phyloP scores from a whole-genome alignment of 1,140 invertebrate species.

The Drosophila rufa region DNA sequence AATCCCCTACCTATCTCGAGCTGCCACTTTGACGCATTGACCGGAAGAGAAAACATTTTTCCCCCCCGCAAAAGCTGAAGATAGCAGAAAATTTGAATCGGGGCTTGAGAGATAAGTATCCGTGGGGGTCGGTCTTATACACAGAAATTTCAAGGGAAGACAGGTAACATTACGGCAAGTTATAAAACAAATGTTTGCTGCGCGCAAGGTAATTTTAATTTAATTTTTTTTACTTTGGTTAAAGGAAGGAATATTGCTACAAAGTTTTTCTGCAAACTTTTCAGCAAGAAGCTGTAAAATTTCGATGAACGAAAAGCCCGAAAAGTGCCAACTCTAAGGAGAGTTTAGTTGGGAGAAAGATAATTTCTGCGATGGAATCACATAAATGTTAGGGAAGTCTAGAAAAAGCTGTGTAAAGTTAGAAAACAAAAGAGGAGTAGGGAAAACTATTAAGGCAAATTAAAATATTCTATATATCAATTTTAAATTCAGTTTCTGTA shows the following conservation, averaged over 20 bases:
- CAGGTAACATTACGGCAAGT: slow-evolving; percentile 11
- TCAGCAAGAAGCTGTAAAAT: not conserved
- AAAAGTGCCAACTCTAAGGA: not conserved
- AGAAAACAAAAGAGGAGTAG: too few species aligned
- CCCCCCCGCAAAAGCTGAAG: slow-evolving; percentile 5
- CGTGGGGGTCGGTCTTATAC: not conserved
- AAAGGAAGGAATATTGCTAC: slow-evolving; percentile 5
- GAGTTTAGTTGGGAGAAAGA: not conserved
- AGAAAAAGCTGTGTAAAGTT: not conserved
- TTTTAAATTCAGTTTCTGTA: not conserved
- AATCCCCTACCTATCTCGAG: slow-evolving; percentile 4
- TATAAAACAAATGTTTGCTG: slow-evolving; percentile 21
- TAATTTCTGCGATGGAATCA: not conserved
- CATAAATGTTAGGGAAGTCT: not conserved
- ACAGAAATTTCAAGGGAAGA: slow-evolving; percentile 13
- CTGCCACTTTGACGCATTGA: slow-evolving; percentile 76
- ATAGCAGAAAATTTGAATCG: slow-evolving; percentile 37
- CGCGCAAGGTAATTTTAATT: not conserved
- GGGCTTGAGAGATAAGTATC: slow-evolving; percentile 11
- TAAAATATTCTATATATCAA: not conserved
- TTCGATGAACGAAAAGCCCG: not conserved
- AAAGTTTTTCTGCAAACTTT: slow-evolving; percentile 18
- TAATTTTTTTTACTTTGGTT: slow-evolving; percentile 4
- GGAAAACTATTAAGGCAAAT: too few species aligned
- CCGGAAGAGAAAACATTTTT: slow-evolving; percentile 55